These are phyloP conservation scores for Dorcus parallelipipedus DNA, from an alignment of 2,888 invertebrate species.

Conservation along the genomic window DNA sequence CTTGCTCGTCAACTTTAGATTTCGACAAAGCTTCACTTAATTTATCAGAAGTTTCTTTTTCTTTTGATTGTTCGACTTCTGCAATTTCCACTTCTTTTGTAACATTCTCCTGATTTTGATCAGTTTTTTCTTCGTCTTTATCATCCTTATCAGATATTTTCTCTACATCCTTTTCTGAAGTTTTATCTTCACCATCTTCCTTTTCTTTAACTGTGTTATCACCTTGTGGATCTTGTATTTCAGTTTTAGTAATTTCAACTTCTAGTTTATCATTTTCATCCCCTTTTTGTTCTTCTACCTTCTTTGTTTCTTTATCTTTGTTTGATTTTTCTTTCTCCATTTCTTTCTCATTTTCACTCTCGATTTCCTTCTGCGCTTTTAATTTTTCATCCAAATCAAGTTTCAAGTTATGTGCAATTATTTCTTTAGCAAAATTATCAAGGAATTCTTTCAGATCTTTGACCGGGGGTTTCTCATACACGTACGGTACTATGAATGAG, in stretches of 20 bases:
- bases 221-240: slow-evolving; percentile 12
- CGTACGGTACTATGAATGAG: slow-evolving; percentile 89
- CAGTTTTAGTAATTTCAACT: slow-evolving; percentile 17
- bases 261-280: slow-evolving; percentile 39
- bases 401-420: slow-evolving; percentile 32
- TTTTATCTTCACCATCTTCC: slow-evolving; percentile 25
- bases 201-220: slow-evolving; percentile 22
- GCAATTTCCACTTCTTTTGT: slow-evolving; percentile 28
- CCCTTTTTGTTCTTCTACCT: slow-evolving; percentile 35
- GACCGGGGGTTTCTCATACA: slow-evolving; percentile 84
- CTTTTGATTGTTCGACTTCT: slow-evolving; percentile 52
- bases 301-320: slow-evolving; percentile 40
- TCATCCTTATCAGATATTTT: slow-evolving; percentile 53
- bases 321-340: slow-evolving; percentile 51
- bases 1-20: not conserved
- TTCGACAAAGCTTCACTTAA: slow-evolving; percentile 26
- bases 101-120: slow-evolving; percentile 56
- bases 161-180: slow-evolving; percentile 38
- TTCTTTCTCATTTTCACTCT: slow-evolving; percentile 42
- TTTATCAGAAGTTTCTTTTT: slow-evolving; percentile 44
- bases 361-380: slow-evolving; percentile 37
- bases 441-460: slow-evolving; percentile 75
- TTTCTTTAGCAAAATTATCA: slow-evolving; percentile 59
- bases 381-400: slow-evolving; percentile 32
- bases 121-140: slow-evolving; percentile 49